Conservation (phyloP, 2,888 invertebrate species). For the Entomobrya proxima region DNA sequence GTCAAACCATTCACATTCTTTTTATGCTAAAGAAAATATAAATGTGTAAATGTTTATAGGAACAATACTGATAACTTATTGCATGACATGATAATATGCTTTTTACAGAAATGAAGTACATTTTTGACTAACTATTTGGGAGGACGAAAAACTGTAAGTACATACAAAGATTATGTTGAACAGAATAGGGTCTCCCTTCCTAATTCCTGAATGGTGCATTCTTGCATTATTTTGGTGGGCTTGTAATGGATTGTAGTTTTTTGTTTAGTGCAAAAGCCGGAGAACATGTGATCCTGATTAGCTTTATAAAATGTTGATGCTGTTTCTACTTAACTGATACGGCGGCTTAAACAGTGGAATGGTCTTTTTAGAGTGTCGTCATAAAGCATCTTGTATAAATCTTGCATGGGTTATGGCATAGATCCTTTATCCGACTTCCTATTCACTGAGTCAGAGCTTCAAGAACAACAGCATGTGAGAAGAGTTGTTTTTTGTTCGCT, state of each 20-base stretch:
- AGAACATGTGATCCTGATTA: constrained; percentile 67
- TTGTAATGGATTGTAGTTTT: not conserved
- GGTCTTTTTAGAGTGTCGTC: constrained; percentile 37
- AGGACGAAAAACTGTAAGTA: not conserved
- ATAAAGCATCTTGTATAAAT: not conserved
- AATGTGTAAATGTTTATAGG: not conserved
- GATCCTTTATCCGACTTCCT: constrained; percentile 22
- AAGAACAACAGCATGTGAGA: not conserved
- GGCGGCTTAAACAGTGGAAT: constrained; percentile 7
- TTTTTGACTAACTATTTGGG: not conserved
- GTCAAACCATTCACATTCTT: no score
- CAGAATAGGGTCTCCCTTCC: not conserved
- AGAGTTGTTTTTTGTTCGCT: not conserved
- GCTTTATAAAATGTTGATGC: constrained; percentile 58
- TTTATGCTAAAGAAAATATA: not conserved
- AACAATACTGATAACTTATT: not conserved
- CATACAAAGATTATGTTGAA: not conserved
- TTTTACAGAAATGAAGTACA: not conserved
- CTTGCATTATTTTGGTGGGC: not conserved
- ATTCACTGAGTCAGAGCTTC: not conserved
- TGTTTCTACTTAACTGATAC: constrained; percentile 45
- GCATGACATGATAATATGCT: constrained; percentile 11
- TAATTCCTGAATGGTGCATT: not conserved
- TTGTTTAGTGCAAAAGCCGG: not conserved
- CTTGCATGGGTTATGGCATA: not conserved